Conservation (phyloP, 2,797 vertebrate species). For the Sylvia borin region DNA sequence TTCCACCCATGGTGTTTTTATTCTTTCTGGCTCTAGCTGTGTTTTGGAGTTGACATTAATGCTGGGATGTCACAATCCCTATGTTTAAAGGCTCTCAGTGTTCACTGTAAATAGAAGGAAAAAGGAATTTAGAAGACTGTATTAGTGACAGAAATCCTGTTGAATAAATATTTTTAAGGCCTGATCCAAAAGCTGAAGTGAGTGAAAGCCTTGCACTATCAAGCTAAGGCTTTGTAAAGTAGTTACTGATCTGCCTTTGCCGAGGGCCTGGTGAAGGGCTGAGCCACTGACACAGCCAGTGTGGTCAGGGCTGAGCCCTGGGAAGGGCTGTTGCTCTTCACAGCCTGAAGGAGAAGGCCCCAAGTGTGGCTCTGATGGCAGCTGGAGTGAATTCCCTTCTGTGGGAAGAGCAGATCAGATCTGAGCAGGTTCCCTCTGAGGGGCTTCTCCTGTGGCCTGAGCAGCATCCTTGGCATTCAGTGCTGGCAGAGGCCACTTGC, state of each 20-base stretch:
- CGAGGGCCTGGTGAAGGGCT: neutral
- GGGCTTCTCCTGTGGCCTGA: neutral
- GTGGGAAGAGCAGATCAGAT: neutral
- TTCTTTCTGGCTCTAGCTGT: neutral
- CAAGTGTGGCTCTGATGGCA: neutral
- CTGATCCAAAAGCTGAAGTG: neutral
- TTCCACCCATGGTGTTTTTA: neutral
- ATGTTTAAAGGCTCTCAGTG: neutral
- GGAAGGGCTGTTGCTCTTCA: neutral
- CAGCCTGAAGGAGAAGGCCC: neutral
- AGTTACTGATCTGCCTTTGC: neutral
- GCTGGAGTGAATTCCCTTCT: neutral
- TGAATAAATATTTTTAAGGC: neutral
- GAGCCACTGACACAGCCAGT: neutral
- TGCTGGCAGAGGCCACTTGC: neutral
- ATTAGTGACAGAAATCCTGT: neutral
- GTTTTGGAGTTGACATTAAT: neutral
- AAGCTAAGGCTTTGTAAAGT: neutral
- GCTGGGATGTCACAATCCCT: neutral
- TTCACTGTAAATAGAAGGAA: neutral
- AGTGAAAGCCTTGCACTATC: neutral
- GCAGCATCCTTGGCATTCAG: neutral
- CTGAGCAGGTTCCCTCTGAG: neutral
- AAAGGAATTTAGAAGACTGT: neutral
- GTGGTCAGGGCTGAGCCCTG: neutral